phyloP scores from a whole-genome alignment of 2,797 vertebrate genomes.

The Luscinia megarhynchos region DNA sequence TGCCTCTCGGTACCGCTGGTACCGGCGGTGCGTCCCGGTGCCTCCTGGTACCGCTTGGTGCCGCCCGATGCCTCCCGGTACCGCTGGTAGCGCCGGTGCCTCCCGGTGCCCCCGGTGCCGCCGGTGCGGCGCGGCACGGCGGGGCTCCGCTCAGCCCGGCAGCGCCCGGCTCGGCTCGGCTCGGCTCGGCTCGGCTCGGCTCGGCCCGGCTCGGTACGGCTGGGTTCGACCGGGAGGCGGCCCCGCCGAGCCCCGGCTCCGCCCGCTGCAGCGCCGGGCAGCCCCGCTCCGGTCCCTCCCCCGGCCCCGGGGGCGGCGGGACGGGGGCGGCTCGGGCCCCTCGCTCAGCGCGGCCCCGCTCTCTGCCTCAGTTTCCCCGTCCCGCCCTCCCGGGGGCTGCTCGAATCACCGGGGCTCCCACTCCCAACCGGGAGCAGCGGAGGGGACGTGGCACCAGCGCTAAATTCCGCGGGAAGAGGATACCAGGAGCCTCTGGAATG shows the following conservation, averaged over 20 bases:
- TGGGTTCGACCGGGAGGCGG: not conserved
- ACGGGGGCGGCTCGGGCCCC: not conserved
- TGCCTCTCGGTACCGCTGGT: not conserved
- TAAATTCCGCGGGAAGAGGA: not conserved
- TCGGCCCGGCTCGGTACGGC: not conserved
- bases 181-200: not conserved
- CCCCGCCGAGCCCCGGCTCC: conserved; percentile 40
- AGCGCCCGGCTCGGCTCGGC: too few species aligned
- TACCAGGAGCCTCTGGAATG: not conserved
- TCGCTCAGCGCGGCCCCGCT: not conserved
- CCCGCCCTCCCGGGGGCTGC: not conserved
- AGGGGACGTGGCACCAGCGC: not conserved
- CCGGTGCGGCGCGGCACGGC: not conserved
- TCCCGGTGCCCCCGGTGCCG: not conserved
- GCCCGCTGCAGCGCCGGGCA: conserved; percentile 51
- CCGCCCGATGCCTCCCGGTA: not conserved
- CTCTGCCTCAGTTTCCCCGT: conserved; percentile 10
- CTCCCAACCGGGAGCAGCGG: not conserved
- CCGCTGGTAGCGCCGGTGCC: not conserved
- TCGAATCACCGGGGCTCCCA: not conserved
- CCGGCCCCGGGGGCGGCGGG: conserved; percentile 14
- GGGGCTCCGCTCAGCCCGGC: not conserved
- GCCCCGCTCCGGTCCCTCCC: conserved; percentile 35
- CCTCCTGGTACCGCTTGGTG: too few species aligned
- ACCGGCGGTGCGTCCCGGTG: not conserved